A percentile compares a stretch with the other conserved stretches of the same genome.
Evolutionary conservation across 2,113 vertebrate species (phyloP).

Genomic region (Synodontis membranacea): DNA sequence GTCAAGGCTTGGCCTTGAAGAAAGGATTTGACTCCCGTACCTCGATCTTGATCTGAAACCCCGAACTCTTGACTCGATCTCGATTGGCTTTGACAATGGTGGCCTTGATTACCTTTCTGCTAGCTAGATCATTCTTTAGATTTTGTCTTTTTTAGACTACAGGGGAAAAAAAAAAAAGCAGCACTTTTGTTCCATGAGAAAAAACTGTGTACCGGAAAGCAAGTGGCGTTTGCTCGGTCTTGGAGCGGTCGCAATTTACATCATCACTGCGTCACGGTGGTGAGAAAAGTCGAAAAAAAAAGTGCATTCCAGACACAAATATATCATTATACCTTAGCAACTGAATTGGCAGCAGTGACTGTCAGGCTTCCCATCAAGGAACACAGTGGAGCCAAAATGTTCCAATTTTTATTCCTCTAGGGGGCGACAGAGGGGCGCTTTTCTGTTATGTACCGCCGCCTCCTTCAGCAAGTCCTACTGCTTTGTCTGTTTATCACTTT

Average conservation of each 20-base stretch:
- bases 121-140: background rate
- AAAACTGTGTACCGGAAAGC: background rate
- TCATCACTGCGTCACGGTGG: background rate
- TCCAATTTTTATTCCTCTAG: background rate
- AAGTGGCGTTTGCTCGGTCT: slow-evolving; percentile 1
- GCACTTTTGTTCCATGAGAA: background rate
- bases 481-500: background rate
- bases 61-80: background rate
- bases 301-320: background rate
- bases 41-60: background rate
- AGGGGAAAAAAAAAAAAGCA: background rate
- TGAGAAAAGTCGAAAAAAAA: background rate
- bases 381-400: background rate
- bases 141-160: background rate
- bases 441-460: background rate
- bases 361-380: background rate
- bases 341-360: background rate
- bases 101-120: background rate
- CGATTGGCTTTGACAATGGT: background rate
- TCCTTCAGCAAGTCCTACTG: background rate
- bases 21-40: background rate
- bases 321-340: slow-evolving; percentile 21
- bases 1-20: background rate
- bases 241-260: slow-evolving; percentile 14
- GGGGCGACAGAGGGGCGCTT: background rate